A percentile compares a stretch with the other conserved stretches of the same genome.
These are phyloP conservation scores for Pantala flavescens DNA, from an alignment of 1,140 invertebrate genomes.

Conservation along the genomic window DNA sequence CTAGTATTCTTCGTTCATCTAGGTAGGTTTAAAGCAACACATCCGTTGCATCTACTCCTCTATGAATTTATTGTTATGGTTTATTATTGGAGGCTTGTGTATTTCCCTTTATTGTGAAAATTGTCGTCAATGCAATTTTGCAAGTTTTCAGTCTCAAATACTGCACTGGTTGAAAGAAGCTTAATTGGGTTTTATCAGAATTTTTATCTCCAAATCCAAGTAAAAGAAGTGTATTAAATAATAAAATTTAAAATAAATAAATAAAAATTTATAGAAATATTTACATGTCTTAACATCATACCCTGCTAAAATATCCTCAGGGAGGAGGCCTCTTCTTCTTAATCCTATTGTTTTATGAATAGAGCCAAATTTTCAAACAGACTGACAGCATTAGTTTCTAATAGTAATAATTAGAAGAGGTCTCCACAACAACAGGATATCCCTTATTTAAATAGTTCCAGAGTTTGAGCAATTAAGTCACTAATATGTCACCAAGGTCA, in stretches of 20 bases:
- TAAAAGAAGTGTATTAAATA: neutral
- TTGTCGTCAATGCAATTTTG: neutral
- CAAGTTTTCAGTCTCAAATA: neutral
- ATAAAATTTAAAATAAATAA: no score
- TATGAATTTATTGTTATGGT: neutral
- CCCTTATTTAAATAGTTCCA: slow-evolving; percentile 27
- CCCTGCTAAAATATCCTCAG: neutral
- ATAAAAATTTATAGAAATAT: neutral
- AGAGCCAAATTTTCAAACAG: neutral
- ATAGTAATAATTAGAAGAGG: neutral
- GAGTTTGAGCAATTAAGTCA: slow-evolving; percentile 25
- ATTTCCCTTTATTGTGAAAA: neutral
- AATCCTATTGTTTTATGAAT: neutral
- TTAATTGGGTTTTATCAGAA: neutral
- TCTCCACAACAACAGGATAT: slow-evolving; percentile 25
- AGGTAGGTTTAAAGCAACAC: slow-evolving; percentile 1
- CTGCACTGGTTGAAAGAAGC: neutral
- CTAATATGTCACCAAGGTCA: slow-evolving; percentile 24
- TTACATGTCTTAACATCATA: neutral
- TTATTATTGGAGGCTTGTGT: neutral
- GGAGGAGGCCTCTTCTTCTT: neutral
- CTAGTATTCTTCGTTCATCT: neutral
- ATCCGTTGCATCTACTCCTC: neutral
- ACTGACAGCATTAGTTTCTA: no score
- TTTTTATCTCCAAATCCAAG: neutral